These are phyloP conservation scores for Sitta europaea DNA, from an alignment of 2,113 vertebrate genomes.

Conservation along the genomic window DNA sequence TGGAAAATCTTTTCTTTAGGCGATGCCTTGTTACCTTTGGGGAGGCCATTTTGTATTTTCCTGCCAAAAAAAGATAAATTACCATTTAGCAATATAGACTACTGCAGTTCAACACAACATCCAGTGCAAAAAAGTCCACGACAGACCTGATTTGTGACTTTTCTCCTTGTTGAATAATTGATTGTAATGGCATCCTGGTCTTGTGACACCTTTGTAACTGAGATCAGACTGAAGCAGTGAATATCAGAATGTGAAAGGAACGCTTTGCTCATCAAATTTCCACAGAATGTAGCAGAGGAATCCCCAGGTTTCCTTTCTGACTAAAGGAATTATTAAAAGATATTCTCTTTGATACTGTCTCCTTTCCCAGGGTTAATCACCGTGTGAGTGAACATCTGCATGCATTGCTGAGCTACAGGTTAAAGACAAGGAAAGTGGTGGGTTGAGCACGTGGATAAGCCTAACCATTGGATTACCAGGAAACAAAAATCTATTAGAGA, in stretches of 20 bases:
- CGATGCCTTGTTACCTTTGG: background rate
- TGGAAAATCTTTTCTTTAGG: background rate
- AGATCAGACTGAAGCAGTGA: background rate
- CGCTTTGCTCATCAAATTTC: background rate
- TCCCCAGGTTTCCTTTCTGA: background rate
- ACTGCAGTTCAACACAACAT: background rate
- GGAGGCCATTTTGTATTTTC: background rate
- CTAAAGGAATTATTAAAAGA: background rate
- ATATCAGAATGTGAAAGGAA: background rate
- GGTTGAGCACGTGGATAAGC: background rate
- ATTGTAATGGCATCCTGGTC: background rate
- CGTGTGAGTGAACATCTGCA: background rate
- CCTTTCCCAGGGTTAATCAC: constrained; percentile 4
- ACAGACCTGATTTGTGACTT: background rate
- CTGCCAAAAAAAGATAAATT: background rate
- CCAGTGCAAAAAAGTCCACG: background rate
- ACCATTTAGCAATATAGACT: background rate
- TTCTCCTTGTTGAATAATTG: background rate
- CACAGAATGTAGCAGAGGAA: background rate
- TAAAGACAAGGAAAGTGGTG: background rate
- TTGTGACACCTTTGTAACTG: background rate
- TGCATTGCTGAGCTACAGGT: background rate
- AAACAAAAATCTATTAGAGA: background rate
- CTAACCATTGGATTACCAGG: background rate
- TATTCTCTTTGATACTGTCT: background rate